These are phyloP conservation scores for Lasaia peninsularis DNA, from an alignment of 1,140 invertebrate genomes.

Conservation along the genomic window DNA sequence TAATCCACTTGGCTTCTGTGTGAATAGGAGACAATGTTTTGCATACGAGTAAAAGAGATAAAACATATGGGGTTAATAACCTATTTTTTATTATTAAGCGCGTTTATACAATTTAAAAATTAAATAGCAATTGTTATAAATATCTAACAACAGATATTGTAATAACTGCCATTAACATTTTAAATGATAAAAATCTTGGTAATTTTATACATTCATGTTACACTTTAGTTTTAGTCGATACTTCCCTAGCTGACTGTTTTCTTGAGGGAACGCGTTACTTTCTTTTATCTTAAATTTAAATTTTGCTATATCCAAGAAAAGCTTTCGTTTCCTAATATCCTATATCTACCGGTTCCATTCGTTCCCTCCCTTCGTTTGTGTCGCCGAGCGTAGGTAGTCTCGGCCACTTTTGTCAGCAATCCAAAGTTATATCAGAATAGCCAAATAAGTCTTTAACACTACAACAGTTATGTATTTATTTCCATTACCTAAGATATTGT, in stretches of 20 bases:
- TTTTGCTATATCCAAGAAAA: constrained; percentile 54
- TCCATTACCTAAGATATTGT: constrained; percentile 70
- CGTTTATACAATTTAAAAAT: neutral
- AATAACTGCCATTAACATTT: neutral
- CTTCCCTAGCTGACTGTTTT: constrained; percentile 6
- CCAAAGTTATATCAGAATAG: constrained; percentile 36
- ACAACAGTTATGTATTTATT: constrained; percentile 70
- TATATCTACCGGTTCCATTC: constrained; percentile 44
- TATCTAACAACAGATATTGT: neutral
- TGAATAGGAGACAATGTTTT: no score
- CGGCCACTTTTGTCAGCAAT: constrained; percentile 32
- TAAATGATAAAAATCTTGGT: neutral
- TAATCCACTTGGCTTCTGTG: no score
- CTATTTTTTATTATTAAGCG: no score
- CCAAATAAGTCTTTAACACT: constrained; percentile 50
- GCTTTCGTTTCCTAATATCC: constrained; percentile 47
- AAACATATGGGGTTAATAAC: no score
- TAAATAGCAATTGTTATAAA: neutral
- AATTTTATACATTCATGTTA: constrained; percentile 5
- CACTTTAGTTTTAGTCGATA: neutral
- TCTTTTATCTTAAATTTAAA: constrained; percentile 44
- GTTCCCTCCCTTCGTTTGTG: constrained; percentile 36
- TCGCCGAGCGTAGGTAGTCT: neutral
- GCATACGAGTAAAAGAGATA: no score
- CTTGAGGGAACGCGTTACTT: constrained; percentile 46